A percentile compares a stretch with the other conserved stretches of the same genome.
These are phyloP conservation scores for Nipponacmea schrenckii DNA, from an alignment of 2,888 invertebrate species.

Conservation along the genomic window DNA sequence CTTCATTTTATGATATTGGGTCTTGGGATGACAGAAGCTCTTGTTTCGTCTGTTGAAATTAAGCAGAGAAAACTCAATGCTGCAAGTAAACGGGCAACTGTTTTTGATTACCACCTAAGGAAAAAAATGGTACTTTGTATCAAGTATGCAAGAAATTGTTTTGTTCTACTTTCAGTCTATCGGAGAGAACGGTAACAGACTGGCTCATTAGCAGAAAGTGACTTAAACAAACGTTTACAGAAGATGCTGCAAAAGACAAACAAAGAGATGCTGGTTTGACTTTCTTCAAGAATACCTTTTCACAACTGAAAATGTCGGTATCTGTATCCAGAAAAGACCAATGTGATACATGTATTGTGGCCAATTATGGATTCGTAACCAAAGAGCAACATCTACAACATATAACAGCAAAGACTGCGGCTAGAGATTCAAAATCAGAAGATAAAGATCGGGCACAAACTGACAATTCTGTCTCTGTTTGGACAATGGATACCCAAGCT, in stretches of 20 bases:
- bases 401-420: neutral
- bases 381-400: neutral
- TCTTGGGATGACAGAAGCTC: neutral
- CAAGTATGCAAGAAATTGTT: neutral
- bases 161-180: neutral
- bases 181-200: neutral
- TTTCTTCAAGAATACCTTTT: no score
- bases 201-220: no score
- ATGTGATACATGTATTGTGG: neutral
- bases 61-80: neutral
- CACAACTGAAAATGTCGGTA: no score
- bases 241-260: neutral
- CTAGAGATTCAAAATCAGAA: neutral
- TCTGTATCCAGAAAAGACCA: no score
- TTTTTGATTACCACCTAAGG: no score
- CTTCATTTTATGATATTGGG: neutral
- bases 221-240: neutral
- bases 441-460: neutral
- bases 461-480: neutral
- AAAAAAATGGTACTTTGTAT: neutral
- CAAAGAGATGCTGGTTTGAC: neutral
- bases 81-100: no score
- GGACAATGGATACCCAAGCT: no score
- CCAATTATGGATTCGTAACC: neutral
- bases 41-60: neutral